Evolutionary conservation across 2,113 vertebrate genomes (phyloP).

Genomic region (Antigone vipio): DNA sequence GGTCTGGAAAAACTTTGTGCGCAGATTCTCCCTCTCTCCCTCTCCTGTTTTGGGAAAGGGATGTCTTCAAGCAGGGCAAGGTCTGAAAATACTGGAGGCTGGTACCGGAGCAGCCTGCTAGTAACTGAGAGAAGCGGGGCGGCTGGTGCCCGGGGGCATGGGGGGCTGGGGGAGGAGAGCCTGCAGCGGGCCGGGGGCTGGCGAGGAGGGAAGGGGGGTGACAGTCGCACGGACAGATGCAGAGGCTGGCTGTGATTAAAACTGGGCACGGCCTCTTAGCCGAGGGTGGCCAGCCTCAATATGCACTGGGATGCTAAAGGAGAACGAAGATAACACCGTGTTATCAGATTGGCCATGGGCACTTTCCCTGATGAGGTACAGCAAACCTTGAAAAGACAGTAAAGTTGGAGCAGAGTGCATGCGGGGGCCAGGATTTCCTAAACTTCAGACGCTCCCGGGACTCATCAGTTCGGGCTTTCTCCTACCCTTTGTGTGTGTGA

Average conservation of each 20-base stretch:
- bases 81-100: neutral
- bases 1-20: conserved; percentile 9
- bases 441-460: neutral
- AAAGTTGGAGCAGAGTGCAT: neutral
- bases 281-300: neutral
- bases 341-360: neutral
- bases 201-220: too few species aligned
- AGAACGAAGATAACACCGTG: rapidly evolving
- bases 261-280: too few species aligned
- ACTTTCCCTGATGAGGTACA: neutral
- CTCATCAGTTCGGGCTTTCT: neutral
- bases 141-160: neutral
- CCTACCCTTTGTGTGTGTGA: neutral
- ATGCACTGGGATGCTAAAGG: neutral
- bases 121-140: neutral
- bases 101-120: neutral
- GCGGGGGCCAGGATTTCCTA: neutral
- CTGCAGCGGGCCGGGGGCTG: too few species aligned
- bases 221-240: neutral
- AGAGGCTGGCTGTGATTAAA: neutral
- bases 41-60: neutral
- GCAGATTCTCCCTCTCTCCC: neutral
- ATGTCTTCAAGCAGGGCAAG: neutral
- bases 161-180: neutral
- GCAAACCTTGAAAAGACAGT: neutral